Percentiles rank a stretch among this genome's conserved stretches.
Conservation (phyloP, 23 tunicate species). For the Botrylloides violaceus region DNA sequence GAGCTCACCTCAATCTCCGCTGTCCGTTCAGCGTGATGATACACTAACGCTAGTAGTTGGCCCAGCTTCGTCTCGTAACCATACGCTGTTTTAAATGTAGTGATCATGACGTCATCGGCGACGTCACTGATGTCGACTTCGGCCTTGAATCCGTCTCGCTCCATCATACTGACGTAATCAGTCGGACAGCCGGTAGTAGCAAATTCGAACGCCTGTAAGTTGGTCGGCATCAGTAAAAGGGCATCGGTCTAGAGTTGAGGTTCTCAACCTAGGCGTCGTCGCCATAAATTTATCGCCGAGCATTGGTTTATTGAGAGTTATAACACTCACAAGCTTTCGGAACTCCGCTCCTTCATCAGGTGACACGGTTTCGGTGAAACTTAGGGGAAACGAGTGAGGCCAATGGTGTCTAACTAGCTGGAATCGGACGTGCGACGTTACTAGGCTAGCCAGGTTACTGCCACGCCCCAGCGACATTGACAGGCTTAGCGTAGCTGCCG, state of each 20-base stretch:
- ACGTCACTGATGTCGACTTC: not conserved
- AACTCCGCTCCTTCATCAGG: no score
- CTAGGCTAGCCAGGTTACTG: no score
- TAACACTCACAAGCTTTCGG: no score
- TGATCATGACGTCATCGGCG: conserved; percentile 2
- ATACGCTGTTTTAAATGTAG: not conserved
- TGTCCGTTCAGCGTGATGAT: conserved; percentile 1
- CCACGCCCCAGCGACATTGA: no score
- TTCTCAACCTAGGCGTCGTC: not conserved
- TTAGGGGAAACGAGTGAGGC: no score
- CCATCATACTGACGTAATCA: not conserved
- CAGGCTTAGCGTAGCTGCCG: no score
- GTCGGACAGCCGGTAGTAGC: not conserved
- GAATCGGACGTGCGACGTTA: no score
- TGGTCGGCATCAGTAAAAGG: conserved; percentile 15
- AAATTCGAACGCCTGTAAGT: not conserved
- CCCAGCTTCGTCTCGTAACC: conserved; percentile 4
- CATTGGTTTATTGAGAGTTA: no score
- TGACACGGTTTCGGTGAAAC: no score
- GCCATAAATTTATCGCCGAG: no score
- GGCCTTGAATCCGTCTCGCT: not conserved
- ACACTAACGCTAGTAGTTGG: not conserved
- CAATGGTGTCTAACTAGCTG: no score
- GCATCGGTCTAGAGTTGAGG: not conserved
- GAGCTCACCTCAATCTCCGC: conserved; percentile 12